Evolutionary conservation across 2,888 invertebrate genomes (phyloP).

Genomic region (Drosophila macrospina): DNA sequence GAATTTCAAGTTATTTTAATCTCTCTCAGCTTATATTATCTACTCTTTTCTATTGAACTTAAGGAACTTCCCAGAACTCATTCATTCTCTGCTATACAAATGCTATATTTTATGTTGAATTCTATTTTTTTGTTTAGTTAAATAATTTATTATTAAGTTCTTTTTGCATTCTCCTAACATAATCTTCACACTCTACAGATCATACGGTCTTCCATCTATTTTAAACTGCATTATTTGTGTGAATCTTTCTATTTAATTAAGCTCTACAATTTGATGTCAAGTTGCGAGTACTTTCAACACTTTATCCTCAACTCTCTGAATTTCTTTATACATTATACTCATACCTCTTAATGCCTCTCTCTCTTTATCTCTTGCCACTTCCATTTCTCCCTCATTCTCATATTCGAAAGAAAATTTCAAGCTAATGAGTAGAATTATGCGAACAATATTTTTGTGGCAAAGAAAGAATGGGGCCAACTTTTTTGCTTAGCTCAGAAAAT

Average conservation of each 20-base stretch:
- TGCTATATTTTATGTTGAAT: no score
- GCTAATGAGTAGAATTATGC: slow-evolving; percentile 44
- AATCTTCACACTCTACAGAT: no score
- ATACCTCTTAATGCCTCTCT: neutral
- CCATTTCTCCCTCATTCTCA: slow-evolving; percentile 5
- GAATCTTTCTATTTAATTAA: neutral
- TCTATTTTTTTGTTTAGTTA: no score
- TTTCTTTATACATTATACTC: neutral
- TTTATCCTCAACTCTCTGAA: neutral
- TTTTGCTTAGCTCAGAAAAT: slow-evolving; percentile 31
- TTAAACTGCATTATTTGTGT: neutral
- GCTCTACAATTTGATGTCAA: neutral
- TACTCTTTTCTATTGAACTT: no score
- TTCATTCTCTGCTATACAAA: no score
- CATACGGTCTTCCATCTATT: no score
- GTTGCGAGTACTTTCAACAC: neutral
- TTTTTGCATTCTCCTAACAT: no score
- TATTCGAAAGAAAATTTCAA: slow-evolving; percentile 13
- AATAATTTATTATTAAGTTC: no score
- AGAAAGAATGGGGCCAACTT: slow-evolving; percentile 30
- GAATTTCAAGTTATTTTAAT: no score
- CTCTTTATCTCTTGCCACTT: neutral
- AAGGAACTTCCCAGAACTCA: no score
- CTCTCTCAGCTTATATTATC: no score
- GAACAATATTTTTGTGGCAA: slow-evolving; percentile 42